Conservation (phyloP, 2,888 invertebrate genomes). For the Spilarctia lutea region DNA sequence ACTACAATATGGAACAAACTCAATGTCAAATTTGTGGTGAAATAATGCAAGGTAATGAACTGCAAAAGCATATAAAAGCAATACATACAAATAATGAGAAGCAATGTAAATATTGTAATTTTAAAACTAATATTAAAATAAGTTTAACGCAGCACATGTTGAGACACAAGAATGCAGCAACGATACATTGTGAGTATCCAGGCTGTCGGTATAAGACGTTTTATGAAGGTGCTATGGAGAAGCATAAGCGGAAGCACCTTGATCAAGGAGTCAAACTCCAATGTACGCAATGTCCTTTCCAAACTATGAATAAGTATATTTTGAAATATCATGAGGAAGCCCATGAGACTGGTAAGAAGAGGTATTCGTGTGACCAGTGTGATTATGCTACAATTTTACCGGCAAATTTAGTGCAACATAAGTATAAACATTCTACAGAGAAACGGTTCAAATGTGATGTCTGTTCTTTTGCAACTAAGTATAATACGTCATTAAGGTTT, state of each 20-base stretch:
- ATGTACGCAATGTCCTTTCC: constrained; percentile 77
- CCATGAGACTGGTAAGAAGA: constrained; percentile 75
- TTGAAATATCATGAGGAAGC: constrained; percentile 80
- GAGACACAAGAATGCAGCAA: constrained; percentile 76
- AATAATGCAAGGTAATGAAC: constrained; percentile 64
- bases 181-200: constrained; percentile 68
- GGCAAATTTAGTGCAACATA: constrained; percentile 80
- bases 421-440: constrained; percentile 79
- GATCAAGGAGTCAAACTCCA: constrained; percentile 76
- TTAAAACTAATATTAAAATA: constrained; percentile 65
- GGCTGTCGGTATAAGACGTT: constrained; percentile 77
- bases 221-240: constrained; percentile 76
- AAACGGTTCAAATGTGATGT: constrained; percentile 82
- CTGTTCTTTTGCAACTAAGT: constrained; percentile 81
- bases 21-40: constrained; percentile 80
- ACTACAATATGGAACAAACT: constrained; percentile 63
- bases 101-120: constrained; percentile 75
- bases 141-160: constrained; percentile 79
- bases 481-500: constrained; percentile 80
- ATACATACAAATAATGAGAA: constrained; percentile 62
- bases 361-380: constrained; percentile 76
- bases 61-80: constrained; percentile 74
- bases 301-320: constrained; percentile 81
- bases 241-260: constrained; percentile 72
- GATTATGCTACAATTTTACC: constrained; percentile 80